Conservation (phyloP, 2,888 invertebrate genomes). For the Eilema sororculum region DNA sequence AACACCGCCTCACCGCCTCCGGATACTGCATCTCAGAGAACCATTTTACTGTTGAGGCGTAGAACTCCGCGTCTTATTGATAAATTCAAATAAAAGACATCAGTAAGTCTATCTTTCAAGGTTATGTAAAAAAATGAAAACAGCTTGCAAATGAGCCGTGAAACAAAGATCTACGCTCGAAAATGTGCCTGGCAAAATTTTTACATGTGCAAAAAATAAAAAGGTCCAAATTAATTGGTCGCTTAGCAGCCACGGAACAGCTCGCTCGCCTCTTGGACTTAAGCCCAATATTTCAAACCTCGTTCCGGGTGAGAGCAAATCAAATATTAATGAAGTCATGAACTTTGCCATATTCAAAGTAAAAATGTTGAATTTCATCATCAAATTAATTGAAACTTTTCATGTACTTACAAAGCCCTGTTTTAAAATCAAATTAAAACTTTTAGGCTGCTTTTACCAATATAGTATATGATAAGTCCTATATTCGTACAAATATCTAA, state of each 20-base stretch:
- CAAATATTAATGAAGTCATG: not conserved
- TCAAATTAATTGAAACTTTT: not conserved
- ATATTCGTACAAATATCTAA: not conserved
- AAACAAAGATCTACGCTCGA: not conserved
- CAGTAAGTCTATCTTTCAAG: not conserved
- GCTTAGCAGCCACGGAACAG: not conserved
- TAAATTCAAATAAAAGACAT: not conserved
- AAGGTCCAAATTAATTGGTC: not conserved
- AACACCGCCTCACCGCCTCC: no score
- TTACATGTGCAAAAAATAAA: not conserved
- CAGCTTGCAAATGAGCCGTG: not conserved
- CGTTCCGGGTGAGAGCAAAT: not conserved
- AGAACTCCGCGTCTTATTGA: no score
- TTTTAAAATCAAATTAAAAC: not conserved
- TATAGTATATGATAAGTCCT: not conserved
- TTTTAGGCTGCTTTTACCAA: not conserved
- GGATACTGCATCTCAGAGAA: no score
- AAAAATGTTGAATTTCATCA: constrained; percentile 2
- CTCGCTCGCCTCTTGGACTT: constrained; percentile 1
- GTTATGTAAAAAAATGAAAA: not conserved
- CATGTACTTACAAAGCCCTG: no score
- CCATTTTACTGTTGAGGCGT: no score
- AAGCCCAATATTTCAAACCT: constrained; percentile 4
- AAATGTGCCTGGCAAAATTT: not conserved
- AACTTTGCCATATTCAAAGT: not conserved